Evolutionary conservation across 1,140 invertebrate genomes (phyloP).

Genomic region (Hestina assimilis): DNA sequence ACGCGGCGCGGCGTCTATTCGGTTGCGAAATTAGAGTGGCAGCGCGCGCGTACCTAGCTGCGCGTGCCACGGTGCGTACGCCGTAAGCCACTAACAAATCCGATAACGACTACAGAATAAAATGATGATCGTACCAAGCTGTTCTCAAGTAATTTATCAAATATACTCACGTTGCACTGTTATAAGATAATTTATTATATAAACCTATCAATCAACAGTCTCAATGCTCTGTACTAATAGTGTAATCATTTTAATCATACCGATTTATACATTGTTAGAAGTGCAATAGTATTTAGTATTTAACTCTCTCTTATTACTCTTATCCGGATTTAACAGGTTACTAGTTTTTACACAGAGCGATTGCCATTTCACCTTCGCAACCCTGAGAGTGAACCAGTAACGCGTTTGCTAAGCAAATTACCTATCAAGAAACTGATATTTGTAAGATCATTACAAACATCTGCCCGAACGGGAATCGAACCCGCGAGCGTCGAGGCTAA

Average conservation of each 20-base stretch:
- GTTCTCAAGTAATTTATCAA: conserved; percentile 23
- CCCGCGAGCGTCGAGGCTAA: too few species aligned
- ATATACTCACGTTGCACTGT: conserved; percentile 5
- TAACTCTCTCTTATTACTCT: too few species aligned
- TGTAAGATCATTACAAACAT: too few species aligned
- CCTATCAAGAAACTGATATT: too few species aligned
- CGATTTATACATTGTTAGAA: not conserved
- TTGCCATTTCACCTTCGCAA: too few species aligned
- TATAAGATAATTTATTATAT: conserved; percentile 22
- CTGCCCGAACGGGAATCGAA: too few species aligned
- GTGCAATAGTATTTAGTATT: too few species aligned
- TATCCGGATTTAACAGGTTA: too few species aligned
- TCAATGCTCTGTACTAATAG: not conserved
- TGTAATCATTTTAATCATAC: not conserved
- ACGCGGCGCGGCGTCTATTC: conserved; percentile 48
- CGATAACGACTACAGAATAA: conserved; percentile 32
- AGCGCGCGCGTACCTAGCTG: conserved; percentile 36
- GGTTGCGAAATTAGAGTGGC: conserved; percentile 72
- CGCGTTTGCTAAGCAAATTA: too few species aligned
- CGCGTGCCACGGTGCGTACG: conserved; percentile 31
- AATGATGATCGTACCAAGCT: conserved; percentile 23
- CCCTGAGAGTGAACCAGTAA: too few species aligned
- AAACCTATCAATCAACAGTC: conserved; percentile 16
- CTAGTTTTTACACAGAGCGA: too few species aligned
- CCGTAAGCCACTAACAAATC: conserved; percentile 28